These are phyloP conservation scores for Crotalus tigris DNA, from an alignment of 2,113 vertebrate species.

Conservation along the genomic window DNA sequence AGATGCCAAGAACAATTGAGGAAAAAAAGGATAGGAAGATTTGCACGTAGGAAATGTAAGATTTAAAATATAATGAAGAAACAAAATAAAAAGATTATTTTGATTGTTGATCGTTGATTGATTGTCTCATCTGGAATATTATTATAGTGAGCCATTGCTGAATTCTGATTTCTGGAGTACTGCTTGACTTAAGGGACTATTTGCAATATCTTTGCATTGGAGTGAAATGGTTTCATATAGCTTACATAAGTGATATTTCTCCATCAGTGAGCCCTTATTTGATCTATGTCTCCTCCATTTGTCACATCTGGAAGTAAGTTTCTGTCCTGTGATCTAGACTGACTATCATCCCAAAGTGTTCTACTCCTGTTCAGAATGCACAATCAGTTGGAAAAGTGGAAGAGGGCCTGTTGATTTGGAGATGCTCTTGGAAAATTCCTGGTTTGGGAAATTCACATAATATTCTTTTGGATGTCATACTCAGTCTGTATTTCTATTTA, in stretches of 20 bases:
- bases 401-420: background rate
- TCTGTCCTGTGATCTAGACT: background rate
- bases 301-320: background rate
- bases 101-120: background rate
- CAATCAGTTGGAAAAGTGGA: background rate
- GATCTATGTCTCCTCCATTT: background rate
- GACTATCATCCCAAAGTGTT: background rate
- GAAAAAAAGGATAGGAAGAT: background rate
- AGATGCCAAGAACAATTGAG: background rate
- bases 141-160: background rate
- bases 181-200: background rate
- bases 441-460: background rate
- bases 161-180: background rate
- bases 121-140: background rate
- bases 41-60: background rate
- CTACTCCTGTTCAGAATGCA: background rate
- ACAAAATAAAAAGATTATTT: background rate
- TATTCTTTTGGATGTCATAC: background rate
- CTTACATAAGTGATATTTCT: background rate
- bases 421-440: background rate
- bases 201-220: background rate
- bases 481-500: background rate
- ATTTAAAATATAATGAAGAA: background rate
- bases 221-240: background rate
- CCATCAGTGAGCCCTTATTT: background rate